Conservation (phyloP, 37 sponge, comb jelly and placozoan species). For the Beroe forskalii region DNA sequence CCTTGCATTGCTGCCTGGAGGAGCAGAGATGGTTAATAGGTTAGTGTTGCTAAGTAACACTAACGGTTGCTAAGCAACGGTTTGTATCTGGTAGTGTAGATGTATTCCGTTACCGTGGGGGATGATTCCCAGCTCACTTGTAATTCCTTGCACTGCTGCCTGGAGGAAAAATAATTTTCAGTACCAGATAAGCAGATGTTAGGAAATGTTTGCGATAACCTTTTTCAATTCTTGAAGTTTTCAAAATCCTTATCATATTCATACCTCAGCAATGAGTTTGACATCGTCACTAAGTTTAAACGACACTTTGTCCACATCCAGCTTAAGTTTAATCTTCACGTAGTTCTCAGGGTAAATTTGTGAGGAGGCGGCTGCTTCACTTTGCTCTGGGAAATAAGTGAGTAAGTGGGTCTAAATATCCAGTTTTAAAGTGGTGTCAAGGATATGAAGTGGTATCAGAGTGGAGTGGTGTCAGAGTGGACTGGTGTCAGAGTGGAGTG, state of each 20-base stretch:
- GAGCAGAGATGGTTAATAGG: too few relatives aligned
- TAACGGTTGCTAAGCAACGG: not conserved
- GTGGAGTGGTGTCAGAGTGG: too few relatives aligned
- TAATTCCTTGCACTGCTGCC: constrained; percentile 51
- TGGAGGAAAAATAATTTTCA: too few relatives aligned
- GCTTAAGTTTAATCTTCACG: constrained; percentile 30
- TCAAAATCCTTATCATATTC: too few relatives aligned
- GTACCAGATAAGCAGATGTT: too few relatives aligned
- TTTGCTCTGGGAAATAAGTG: not conserved
- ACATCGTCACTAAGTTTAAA: constrained; percentile 51
- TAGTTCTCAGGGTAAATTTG: constrained; percentile 57
- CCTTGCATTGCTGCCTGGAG: constrained; percentile 54
- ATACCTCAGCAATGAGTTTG: constrained; percentile 36
- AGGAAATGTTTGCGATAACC: too few relatives aligned
- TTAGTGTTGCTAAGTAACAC: not conserved
- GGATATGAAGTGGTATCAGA: too few relatives aligned
- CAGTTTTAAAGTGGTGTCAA: not conserved
- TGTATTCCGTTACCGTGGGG: constrained; percentile 21
- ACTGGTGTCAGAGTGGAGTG: too few relatives aligned
- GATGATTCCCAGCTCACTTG: constrained; percentile 10
- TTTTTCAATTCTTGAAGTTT: too few relatives aligned
- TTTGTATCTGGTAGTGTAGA: constrained; percentile 14
- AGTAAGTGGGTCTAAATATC: too few relatives aligned
- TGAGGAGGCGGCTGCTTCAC: constrained; percentile 50
- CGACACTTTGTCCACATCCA: constrained; percentile 44